A percentile compares a stretch with the other conserved stretches of the same genome.
Evolutionary conservation across 2,888 invertebrate genomes (phyloP).

Genomic region (Spodoptera littoralis): DNA sequence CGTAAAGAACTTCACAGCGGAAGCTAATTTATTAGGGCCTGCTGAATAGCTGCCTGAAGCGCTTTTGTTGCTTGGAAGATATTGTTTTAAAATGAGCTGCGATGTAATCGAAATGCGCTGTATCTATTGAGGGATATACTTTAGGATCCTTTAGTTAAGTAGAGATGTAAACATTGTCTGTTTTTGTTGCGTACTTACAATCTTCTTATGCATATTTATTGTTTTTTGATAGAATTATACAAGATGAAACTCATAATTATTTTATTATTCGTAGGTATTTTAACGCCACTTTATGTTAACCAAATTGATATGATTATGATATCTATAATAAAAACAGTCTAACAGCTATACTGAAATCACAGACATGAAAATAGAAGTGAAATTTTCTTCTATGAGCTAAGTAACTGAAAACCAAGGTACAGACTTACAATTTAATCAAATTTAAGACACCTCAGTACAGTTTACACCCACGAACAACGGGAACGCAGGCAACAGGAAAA

Average conservation of each 20-base stretch:
- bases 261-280: too few species aligned
- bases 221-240: constrained; percentile 8
- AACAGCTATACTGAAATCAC: too few species aligned
- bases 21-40: constrained; percentile 49
- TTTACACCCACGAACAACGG: constrained; percentile 42
- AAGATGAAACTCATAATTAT: not conserved
- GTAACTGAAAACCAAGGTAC: too few species aligned
- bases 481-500: constrained; percentile 29
- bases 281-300: too few species aligned
- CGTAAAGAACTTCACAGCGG: constrained; percentile 52
- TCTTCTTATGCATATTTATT: constrained; percentile 35
- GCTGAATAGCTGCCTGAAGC: constrained; percentile 49
- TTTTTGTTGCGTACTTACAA: constrained; percentile 36
- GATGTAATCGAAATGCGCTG: constrained; percentile 54
- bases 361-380: too few species aligned
- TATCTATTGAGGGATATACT: constrained; percentile 51
- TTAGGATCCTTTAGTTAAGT: constrained; percentile 48
- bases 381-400: too few species aligned
- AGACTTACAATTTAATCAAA: constrained; percentile 47
- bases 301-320: too few species aligned
- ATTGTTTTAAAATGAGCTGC: constrained; percentile 58
- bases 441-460: constrained; percentile 40
- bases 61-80: constrained; percentile 48
- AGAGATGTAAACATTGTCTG: constrained; percentile 43
- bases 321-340: too few species aligned